Percentiles rank a stretch among this genome's conserved stretches.
phyloP scores from a whole-genome alignment of 2,797 vertebrate genomes.

The Mormyrus proboscirostris region DNA sequence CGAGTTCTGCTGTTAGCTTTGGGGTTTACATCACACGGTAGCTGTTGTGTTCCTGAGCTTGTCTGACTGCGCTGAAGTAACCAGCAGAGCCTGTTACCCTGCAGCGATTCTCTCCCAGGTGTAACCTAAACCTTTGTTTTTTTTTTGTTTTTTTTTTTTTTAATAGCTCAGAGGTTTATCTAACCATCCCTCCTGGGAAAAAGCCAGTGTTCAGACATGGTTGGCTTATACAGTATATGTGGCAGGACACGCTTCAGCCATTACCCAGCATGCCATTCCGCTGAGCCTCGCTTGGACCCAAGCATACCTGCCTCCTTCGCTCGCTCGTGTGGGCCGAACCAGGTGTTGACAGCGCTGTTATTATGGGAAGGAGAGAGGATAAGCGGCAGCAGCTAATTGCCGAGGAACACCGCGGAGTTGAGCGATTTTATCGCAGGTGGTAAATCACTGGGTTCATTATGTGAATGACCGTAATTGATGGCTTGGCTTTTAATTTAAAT shows the following conservation, averaged over 20 bases:
- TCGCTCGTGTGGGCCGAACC: background rate
- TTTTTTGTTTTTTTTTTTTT: background rate
- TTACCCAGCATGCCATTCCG: background rate
- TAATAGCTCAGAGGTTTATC: background rate
- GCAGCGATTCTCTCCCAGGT: background rate
- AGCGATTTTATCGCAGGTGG: slow-evolving; percentile 11
- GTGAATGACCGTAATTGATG: slow-evolving; percentile 30
- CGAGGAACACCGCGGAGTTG: slow-evolving; percentile 11
- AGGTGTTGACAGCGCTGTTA: slow-evolving; percentile 14
- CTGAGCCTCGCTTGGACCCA: background rate
- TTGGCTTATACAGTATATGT: background rate
- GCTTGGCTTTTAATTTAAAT: slow-evolving; percentile 32
- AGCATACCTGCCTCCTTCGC: background rate
- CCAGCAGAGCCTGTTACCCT: background rate
- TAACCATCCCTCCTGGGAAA: background rate
- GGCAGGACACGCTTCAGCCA: background rate
- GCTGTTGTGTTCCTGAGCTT: background rate
- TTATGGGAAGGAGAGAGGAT: slow-evolving; percentile 5
- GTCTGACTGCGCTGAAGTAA: background rate
- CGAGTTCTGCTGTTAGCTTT: background rate
- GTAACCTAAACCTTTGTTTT: background rate
- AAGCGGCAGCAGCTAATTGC: slow-evolving; percentile 26
- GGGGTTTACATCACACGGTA: background rate
- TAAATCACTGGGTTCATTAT: slow-evolving; percentile 28
- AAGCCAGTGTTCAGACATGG: background rate